These are phyloP conservation scores for Pediacus dermestoides DNA, from an alignment of 2,888 invertebrate genomes.

Conservation along the genomic window DNA sequence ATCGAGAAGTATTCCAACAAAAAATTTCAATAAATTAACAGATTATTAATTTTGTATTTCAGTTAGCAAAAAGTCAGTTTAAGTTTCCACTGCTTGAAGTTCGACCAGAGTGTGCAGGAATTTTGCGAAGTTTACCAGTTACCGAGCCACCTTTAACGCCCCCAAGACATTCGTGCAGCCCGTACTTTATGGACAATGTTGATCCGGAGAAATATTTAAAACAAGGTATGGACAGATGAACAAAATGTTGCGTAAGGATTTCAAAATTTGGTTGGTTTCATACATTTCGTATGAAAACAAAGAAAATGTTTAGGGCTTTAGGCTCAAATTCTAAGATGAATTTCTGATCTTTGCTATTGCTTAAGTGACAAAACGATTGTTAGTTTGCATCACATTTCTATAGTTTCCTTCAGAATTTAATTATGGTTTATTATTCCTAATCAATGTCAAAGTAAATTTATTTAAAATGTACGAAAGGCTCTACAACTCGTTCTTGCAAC, in stretches of 20 bases:
- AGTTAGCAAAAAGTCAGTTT: constrained; percentile 68
- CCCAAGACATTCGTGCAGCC: constrained; percentile 57
- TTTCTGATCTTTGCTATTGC: too few relatives aligned
- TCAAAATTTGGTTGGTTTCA: too few relatives aligned
- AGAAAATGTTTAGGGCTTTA: too few relatives aligned
- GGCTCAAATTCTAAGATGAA: too few relatives aligned
- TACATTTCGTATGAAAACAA: too few relatives aligned
- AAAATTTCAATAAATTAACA: too few relatives aligned
- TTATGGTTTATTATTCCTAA: too few relatives aligned
- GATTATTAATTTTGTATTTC: constrained; percentile 19
- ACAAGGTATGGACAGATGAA: too few relatives aligned
- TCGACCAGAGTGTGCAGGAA: constrained; percentile 64
- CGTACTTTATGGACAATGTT: constrained; percentile 63
- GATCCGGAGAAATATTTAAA: constrained; percentile 63
- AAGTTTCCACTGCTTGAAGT: constrained; percentile 66
- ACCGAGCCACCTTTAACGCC: constrained; percentile 60
- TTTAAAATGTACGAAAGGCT: constrained; percentile 33
- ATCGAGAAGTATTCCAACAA: constrained; percentile 64
- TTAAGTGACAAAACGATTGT: too few relatives aligned
- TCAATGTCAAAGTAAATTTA: constrained; percentile 1
- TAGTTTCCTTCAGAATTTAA: too few relatives aligned
- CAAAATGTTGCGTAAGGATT: too few relatives aligned
- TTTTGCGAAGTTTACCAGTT: constrained; percentile 58
- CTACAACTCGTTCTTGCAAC: constrained; percentile 44
- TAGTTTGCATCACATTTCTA: too few relatives aligned